Evolutionary conservation across 2,797 vertebrate species (phyloP), one percentile per base, ranked within the genome.

Genomic region (Ceryle rudis): DNA sequence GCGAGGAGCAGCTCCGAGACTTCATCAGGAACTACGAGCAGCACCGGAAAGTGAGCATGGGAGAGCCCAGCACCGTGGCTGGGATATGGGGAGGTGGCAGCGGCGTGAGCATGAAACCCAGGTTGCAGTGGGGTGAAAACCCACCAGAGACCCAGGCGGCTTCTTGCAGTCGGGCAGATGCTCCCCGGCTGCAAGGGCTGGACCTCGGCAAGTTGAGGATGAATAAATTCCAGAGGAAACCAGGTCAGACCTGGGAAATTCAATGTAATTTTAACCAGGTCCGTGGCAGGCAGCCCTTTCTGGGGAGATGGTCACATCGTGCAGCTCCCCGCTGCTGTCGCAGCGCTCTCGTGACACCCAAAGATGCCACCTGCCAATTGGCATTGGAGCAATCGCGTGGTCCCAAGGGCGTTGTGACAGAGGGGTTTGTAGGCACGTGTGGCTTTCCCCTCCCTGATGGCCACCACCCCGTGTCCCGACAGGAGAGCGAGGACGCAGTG

Each of bases 21-120:
- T 99, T 99, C 97, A 99, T 99, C 97, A 98, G 99, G 35, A 99
- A 99, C 98, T 99, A 99, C 3, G 99, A 99, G 94, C 99, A 99
- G 96, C 99, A 99, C 97, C 98, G 99, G 97, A 99, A 99, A 98
- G 99, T 99, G 95, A 62, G 97, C 35, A 10, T 3, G 14, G n/a
- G 20, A 31, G 22, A 47, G 33, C 70, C 72, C n/a, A 10, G 49
- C n/a, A 0, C 51, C 2, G 0, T 1, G 37, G 6, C 5, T 37
- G 39, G 39, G 39, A 39, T 39, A 39, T 14, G 39, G 39, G 39
- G 39, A 26, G 26, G 37, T 29, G 69, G 66, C 33, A 10, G 57
- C 3, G 2, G 35, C 2, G 0, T 15, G 51, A 58, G 37, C 4
- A 5, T 1, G 5, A 57, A 57, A 25, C 9, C 11, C 3, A 0